Conservation (phyloP, 2,888 invertebrate genomes). For the Stictocephala bisonia region DNA sequence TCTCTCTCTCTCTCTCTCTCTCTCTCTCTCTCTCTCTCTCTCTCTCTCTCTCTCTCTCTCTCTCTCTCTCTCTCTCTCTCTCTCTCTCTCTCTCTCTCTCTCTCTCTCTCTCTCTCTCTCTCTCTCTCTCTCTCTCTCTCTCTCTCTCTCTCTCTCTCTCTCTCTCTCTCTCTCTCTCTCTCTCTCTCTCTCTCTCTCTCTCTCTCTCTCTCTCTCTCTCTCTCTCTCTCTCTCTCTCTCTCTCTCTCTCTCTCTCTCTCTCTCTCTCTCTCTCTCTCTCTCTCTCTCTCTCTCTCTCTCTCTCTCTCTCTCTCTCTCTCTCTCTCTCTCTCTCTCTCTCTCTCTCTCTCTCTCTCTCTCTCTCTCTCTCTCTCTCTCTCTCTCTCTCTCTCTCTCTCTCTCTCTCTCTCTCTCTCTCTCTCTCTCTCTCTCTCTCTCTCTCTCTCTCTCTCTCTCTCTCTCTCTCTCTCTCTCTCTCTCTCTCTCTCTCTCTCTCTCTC, state of each 20-base stretch:
- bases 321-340: not conserved
- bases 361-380: not conserved
- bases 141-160: no score
- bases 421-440: not conserved
- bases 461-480: conserved; percentile 59
- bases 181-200: no score
- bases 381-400: not conserved
- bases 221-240: not conserved
- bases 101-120: no score
- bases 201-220: not conserved
- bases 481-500: conserved; percentile 52
- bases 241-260: not conserved
- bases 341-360: not conserved
- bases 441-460: not conserved
- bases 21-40: not conserved
- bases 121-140: no score
- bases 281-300: not conserved
- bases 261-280: not conserved
- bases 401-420: not conserved
- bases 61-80: no score
- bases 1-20: not conserved
- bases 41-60: conserved; percentile 51
- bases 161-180: no score
- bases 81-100: no score
- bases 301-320: not conserved